These are phyloP conservation scores for Drosophila birchii DNA, from an alignment of 2,888 invertebrate genomes.

Conservation along the genomic window DNA sequence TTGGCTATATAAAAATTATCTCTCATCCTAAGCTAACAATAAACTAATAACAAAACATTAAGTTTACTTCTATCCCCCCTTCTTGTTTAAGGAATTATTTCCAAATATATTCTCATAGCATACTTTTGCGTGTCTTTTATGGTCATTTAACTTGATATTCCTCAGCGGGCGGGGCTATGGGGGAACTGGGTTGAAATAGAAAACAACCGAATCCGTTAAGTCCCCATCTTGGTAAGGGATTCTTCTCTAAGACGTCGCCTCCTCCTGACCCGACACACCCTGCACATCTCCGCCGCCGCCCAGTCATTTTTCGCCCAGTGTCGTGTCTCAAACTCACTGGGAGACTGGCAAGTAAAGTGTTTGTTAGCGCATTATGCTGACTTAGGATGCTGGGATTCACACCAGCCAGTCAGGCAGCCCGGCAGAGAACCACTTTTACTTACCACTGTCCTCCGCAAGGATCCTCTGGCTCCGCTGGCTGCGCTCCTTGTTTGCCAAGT, in stretches of 20 bases:
- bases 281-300: constrained; percentile 1
- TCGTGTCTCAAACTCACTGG: constrained; percentile 41
- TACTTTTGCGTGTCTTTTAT: constrained; percentile 36
- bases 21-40: not conserved
- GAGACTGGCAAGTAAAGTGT: constrained; percentile 66
- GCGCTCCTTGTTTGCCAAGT: constrained; percentile 74
- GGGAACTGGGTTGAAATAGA: constrained; percentile 6
- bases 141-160: constrained; percentile 41
- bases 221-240: constrained; percentile 31
- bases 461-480: constrained; percentile 32
- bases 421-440: constrained; percentile 67
- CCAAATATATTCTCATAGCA: constrained; percentile 15
- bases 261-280: constrained; percentile 18
- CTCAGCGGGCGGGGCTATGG: not conserved
- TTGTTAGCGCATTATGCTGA: constrained; percentile 80
- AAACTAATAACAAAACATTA: not conserved
- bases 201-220: constrained; percentile 42
- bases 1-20: not conserved
- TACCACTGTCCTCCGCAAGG: constrained; percentile 58
- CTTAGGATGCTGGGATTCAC: constrained; percentile 65
- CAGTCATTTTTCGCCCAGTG: constrained; percentile 31
- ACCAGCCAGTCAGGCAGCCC: constrained; percentile 34
- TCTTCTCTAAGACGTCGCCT: constrained; percentile 27
- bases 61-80: not conserved
- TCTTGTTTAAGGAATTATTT: not conserved